These are phyloP conservation scores for Arrhopalites spinosus DNA, from an alignment of 2,888 invertebrate species.

Conservation along the genomic window DNA sequence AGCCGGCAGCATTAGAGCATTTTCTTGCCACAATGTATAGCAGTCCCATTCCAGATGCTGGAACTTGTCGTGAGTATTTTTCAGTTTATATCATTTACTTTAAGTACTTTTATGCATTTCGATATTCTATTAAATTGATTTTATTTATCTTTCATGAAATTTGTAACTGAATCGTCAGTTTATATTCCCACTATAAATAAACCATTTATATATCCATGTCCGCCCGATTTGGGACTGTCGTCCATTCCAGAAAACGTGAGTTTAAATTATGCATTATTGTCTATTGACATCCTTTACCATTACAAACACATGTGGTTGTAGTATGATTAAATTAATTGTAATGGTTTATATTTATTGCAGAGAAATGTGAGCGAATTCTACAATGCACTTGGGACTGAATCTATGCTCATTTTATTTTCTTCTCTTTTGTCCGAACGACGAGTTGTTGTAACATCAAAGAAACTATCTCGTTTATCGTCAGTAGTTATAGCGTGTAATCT, in stretches of 20 bases:
- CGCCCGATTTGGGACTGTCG: slow-evolving; percentile 81
- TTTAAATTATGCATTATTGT: not conserved
- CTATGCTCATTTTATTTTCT: slow-evolving; percentile 95
- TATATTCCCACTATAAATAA: slow-evolving; percentile 61
- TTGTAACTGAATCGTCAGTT: no score
- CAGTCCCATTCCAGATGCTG: slow-evolving; percentile 71
- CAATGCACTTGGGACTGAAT: slow-evolving; percentile 91
- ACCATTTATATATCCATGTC: slow-evolving; percentile 76
- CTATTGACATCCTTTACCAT: not conserved
- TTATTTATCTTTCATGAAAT: no score
- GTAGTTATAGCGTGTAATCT: slow-evolving; percentile 76
- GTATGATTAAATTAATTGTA: not conserved
- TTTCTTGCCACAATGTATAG: slow-evolving; percentile 73
- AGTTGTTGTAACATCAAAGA: slow-evolving; percentile 88
- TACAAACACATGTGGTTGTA: not conserved
- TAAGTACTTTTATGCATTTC: no score
- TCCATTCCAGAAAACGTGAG: slow-evolving; percentile 94
- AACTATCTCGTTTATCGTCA: slow-evolving; percentile 86
- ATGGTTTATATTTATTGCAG: slow-evolving; percentile 64
- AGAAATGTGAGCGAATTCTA: slow-evolving; percentile 96
- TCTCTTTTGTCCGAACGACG: slow-evolving; percentile 93
- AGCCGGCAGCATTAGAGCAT: slow-evolving; percentile 65
- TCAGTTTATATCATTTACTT: no score
- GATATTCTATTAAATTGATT: no score
- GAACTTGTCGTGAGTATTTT: no score